These are phyloP conservation scores for Nemotelus pantherinus DNA, from an alignment of 2,888 invertebrate genomes.

Conservation along the genomic window DNA sequence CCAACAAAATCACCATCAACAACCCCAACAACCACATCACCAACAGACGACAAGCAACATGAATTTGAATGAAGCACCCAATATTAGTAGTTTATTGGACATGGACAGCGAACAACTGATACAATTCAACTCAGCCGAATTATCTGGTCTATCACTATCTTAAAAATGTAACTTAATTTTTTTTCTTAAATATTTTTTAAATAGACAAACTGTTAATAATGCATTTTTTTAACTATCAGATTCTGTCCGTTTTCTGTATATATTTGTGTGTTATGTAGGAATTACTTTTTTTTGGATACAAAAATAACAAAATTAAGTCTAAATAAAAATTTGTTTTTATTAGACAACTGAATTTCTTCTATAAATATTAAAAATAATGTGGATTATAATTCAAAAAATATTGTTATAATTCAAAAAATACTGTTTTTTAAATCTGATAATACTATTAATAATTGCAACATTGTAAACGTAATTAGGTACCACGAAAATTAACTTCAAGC, in stretches of 20 bases:
- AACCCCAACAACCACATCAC: slow-evolving; percentile 51
- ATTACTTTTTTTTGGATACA: neutral
- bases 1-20: slow-evolving; percentile 49
- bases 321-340: neutral
- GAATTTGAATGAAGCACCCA: slow-evolving; percentile 56
- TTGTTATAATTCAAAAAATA: too few relatives aligned
- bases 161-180: neutral
- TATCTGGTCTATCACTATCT: slow-evolving; percentile 66
- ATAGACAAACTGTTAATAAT: neutral
- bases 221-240: neutral
- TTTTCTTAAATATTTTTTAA: neutral
- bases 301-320: neutral
- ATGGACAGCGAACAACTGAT: slow-evolving; percentile 66
- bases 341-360: too few relatives aligned
- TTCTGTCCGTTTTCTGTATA: slow-evolving; percentile 26
- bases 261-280: slow-evolving; percentile 28
- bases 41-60: slow-evolving; percentile 34
- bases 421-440: too few relatives aligned
- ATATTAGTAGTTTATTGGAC: slow-evolving; percentile 63
- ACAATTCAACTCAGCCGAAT: slow-evolving; percentile 67
- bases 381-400: too few relatives aligned
- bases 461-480: too few relatives aligned
- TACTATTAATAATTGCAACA: too few relatives aligned
- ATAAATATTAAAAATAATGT: too few relatives aligned
- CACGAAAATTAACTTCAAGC: too few relatives aligned